phyloP scores from a whole-genome alignment of 2,888 invertebrate species.

The Pimpla rufipes region DNA sequence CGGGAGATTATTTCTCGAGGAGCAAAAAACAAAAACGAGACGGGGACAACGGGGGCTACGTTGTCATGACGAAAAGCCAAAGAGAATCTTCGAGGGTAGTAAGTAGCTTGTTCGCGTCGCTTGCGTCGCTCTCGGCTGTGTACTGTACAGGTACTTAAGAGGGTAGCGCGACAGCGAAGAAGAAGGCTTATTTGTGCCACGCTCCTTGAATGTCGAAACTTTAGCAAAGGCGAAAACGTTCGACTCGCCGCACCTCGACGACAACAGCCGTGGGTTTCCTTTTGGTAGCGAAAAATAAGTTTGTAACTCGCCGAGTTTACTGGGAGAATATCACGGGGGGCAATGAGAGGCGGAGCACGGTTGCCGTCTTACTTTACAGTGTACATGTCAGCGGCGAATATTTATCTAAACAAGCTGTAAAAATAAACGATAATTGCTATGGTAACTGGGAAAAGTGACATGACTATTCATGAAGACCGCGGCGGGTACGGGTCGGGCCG shows the following conservation, averaged over 20 bases:
- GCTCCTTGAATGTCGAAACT: conserved; percentile 34
- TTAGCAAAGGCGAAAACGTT: conserved; percentile 9
- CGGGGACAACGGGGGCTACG: not conserved
- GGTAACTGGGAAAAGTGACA: conserved; percentile 25
- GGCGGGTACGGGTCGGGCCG: not conserved
- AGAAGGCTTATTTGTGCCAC: conserved; percentile 17
- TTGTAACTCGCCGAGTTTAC: not conserved
- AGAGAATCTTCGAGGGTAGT: conserved; percentile 47
- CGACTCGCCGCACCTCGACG: not conserved
- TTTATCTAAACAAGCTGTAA: conserved; percentile 9
- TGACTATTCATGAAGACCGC: conserved; percentile 36
- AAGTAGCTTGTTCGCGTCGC: conserved; percentile 66
- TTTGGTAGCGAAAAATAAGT: conserved; percentile 2
- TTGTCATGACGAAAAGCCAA: conserved; percentile 64
- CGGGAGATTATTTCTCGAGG: not conserved
- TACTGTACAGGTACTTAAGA: not conserved
- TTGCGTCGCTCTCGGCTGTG: conserved; percentile 42
- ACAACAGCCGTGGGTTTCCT: not conserved
- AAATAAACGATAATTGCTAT: conserved; percentile 23
- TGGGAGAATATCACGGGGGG: not conserved
- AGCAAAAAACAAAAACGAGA: not conserved
- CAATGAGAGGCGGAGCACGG: not conserved
- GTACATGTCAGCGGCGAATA: not conserved
- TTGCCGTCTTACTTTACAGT: not conserved
- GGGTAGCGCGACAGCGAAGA: conserved; percentile 5